Conservation (phyloP, 2,113 vertebrate genomes). For the Bos indicus region DNA sequence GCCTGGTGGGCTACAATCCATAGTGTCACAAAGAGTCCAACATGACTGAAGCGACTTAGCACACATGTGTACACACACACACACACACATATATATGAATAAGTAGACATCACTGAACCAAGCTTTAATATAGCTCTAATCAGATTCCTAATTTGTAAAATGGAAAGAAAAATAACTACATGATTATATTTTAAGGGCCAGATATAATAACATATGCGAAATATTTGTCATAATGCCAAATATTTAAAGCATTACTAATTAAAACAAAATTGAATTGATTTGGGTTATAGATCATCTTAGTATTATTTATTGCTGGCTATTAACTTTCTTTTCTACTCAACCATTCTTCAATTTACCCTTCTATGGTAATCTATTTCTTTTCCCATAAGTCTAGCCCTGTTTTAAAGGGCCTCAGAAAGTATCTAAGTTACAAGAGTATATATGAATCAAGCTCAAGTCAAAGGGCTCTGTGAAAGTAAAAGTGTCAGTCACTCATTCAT, state of each 20-base stretch:
- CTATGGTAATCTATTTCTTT: neutral
- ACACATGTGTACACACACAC: rapidly evolving
- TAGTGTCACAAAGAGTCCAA: neutral
- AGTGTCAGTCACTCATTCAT: neutral
- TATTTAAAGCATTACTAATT: neutral
- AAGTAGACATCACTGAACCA: neutral
- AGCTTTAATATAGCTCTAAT: neutral
- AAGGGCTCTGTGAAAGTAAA: neutral
- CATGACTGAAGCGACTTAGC: neutral
- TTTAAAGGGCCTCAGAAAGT: constrained; percentile 8
- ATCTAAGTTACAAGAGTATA: neutral
- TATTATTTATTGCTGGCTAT: neutral
- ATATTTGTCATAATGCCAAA: neutral
- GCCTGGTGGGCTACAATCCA: neutral
- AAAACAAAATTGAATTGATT: neutral
- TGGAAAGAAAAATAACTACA: neutral
- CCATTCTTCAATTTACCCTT: neutral
- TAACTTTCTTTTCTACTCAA: neutral
- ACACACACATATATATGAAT: neutral
- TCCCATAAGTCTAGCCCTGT: neutral
- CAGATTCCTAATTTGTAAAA: neutral
- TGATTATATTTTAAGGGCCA: neutral
- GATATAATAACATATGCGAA: neutral
- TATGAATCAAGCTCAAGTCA: neutral
- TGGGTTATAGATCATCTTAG: neutral